Evolutionary conservation across 2,888 invertebrate genomes (phyloP), one percentile per base, ranked within the genome.

Genomic region (Callinectes sapidus): DNA sequence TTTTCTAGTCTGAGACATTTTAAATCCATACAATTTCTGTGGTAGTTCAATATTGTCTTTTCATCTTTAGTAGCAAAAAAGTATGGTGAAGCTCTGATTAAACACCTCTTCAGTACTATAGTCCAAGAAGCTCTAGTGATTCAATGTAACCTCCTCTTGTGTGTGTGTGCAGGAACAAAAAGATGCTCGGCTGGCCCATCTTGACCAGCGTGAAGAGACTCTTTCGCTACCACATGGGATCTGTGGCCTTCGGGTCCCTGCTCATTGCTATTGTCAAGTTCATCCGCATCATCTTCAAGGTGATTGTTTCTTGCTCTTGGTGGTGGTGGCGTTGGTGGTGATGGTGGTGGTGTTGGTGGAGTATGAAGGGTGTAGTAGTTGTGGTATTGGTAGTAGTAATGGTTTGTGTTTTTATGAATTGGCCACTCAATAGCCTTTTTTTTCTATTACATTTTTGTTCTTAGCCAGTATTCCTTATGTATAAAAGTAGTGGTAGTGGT

Each of bases 241-340:
- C 98, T 0, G 96, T 98, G 16, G 97, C 98, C 1, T 96, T 98
- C 93, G 98, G 98, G 0, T 97, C 98, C 0, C 96, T 98, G 90
- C 95, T 98, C 42, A 97, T 98, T 91, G 97, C 97, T 48, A 95
- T 97, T 2, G 96, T 98, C 32, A 97, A 97, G 95, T 95, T 97
- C 77, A 95, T 97, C 48, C 96, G 99, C 89, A 96, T 98, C 1
- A 97, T 99, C 95, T 96, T 99, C 94, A 99, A 95, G 97, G 97
- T 93, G 61, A 42, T 28, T 71, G 13, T 6, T 28, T 71, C 0
- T 28, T 71, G 35, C 16, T 81, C 35, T 16, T 35, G 35, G 13
- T 81, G 81, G 32, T 81, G 81, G 0, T 35, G 35, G 32, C n/a
- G n/a, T n/a, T 81, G 81, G 32, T 81, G 81, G 0, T 35, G 35